A percentile compares a stretch with the other conserved stretches of the same genome.
Conservation (phyloP, 2,888 invertebrate species). For the Cacoxenus indagator region DNA sequence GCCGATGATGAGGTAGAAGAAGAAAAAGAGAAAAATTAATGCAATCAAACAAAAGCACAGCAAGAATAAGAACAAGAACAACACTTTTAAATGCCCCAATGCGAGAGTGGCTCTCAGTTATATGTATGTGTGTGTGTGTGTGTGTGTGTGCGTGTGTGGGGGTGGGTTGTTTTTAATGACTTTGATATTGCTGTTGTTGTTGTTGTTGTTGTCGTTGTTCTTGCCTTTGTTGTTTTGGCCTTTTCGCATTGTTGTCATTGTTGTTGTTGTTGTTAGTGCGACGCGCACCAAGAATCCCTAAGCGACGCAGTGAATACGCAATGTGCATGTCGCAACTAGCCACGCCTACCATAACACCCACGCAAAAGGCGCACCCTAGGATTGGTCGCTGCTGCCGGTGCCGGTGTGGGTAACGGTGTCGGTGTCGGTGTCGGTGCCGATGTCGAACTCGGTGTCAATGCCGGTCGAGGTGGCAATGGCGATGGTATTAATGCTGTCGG, state of each 20-base stretch:
- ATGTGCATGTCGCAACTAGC: slow-evolving; percentile 36
- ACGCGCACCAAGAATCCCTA: slow-evolving; percentile 31
- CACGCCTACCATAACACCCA: slow-evolving; percentile 58
- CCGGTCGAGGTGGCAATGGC: slow-evolving; percentile 5
- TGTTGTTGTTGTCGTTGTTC: slow-evolving; percentile 6
- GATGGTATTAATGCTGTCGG: background rate
- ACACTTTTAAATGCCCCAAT: background rate
- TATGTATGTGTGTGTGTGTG: slow-evolving; percentile 2
- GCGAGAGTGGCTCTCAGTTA: background rate
- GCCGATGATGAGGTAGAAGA: too few species aligned
- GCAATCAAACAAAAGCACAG: background rate
- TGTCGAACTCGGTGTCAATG: background rate
- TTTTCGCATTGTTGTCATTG: too few species aligned
- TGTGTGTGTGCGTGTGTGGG: slow-evolving; percentile 19
- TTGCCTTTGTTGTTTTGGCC: slow-evolving; percentile 11
- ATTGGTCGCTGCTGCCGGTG: slow-evolving; percentile 32
- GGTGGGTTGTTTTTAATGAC: slow-evolving; percentile 30
- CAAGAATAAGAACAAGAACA: background rate
- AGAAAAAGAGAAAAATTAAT: background rate
- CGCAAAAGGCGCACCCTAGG: slow-evolving; percentile 38
- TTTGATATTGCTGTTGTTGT: slow-evolving; percentile 34
- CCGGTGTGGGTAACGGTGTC: background rate
- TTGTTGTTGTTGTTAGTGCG: slow-evolving; percentile 27
- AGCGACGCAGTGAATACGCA: slow-evolving; percentile 33
- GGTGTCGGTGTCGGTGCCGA: background rate